Conservation (phyloP, 2,888 invertebrate species). For the Philaethria dido region DNA sequence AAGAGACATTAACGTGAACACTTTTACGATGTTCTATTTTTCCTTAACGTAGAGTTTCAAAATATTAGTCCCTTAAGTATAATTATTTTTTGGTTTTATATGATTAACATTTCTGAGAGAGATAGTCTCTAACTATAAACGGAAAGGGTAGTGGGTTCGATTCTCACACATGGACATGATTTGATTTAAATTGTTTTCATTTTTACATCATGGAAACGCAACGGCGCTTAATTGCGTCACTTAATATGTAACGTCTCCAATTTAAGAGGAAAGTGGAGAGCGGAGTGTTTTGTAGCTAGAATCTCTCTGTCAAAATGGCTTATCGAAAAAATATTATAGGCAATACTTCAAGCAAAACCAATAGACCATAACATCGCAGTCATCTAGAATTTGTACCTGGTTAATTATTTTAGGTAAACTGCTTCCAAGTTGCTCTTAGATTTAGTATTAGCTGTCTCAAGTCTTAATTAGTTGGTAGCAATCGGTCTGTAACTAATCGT, state of each 20-base stretch:
- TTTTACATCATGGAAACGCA: too few species aligned
- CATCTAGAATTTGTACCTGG: slow-evolving; percentile 7
- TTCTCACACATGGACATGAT: too few species aligned
- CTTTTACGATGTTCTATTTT: neutral
- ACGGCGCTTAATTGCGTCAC: too few species aligned
- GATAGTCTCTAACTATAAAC: too few species aligned
- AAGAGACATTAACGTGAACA: slow-evolving; percentile 10
- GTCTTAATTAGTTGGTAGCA: slow-evolving; percentile 23
- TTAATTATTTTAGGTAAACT: slow-evolving; percentile 13
- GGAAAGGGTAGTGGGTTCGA: too few species aligned
- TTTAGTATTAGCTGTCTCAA: slow-evolving; percentile 11
- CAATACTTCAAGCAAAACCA: neutral
- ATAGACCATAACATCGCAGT: neutral
- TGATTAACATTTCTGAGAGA: neutral
- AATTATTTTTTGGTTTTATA: neutral
- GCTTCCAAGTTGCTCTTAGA: neutral
- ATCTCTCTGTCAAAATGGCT: too few species aligned
- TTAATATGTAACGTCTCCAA: too few species aligned
- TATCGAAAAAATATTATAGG: neutral
- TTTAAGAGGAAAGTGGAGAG: too few species aligned
- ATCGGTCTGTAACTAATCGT: slow-evolving; percentile 15
- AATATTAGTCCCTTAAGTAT: neutral
- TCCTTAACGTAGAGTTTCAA: neutral
- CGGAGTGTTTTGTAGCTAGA: too few species aligned
- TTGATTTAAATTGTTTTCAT: too few species aligned